phyloP scores from a whole-genome alignment of 2,888 invertebrate species.

The Dryocosmus kuriphilus region DNA sequence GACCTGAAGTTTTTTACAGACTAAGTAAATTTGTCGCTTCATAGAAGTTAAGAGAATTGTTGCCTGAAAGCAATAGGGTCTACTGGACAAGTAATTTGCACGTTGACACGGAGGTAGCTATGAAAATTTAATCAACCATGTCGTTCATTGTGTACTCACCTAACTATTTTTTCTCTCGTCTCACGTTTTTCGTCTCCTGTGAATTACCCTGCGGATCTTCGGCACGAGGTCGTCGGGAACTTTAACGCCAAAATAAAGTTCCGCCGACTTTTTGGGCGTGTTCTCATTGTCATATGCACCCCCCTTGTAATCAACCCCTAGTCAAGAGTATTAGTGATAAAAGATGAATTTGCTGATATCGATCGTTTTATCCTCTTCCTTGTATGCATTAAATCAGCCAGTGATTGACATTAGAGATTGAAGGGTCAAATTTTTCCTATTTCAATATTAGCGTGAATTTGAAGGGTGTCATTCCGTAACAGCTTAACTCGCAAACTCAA shows the following conservation, averaged over 20 bases:
- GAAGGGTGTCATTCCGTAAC: too few relatives aligned
- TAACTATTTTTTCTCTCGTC: constrained; percentile 4
- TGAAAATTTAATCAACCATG: constrained; percentile 13
- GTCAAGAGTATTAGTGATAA: not conserved
- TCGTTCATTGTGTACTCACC: constrained; percentile 6
- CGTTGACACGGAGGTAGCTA: constrained; percentile 13
- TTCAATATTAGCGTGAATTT: too few relatives aligned
- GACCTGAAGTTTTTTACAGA: not conserved
- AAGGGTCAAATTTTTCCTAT: too few relatives aligned
- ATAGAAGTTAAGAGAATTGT: not conserved
- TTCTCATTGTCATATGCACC: constrained; percentile 40
- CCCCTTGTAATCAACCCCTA: constrained; percentile 10
- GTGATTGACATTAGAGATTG: too few relatives aligned
- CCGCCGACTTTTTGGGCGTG: not conserved
- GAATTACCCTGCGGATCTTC: constrained; percentile 19
- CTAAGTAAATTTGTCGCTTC: not conserved
- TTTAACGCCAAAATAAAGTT: constrained; percentile 4
- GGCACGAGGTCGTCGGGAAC: constrained; percentile 1
- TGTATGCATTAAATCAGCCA: too few relatives aligned
- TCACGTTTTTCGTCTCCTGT: constrained; percentile 6
- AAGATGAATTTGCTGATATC: too few relatives aligned
- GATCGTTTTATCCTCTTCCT: too few relatives aligned
- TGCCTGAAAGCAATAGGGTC: not conserved
- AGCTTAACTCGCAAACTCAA: too few relatives aligned
- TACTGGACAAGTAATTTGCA: constrained; percentile 4